A percentile compares a stretch with the other conserved stretches of the same genome.
Conservation (phyloP, 2,888 invertebrate genomes). For the Lithosia quadra region DNA sequence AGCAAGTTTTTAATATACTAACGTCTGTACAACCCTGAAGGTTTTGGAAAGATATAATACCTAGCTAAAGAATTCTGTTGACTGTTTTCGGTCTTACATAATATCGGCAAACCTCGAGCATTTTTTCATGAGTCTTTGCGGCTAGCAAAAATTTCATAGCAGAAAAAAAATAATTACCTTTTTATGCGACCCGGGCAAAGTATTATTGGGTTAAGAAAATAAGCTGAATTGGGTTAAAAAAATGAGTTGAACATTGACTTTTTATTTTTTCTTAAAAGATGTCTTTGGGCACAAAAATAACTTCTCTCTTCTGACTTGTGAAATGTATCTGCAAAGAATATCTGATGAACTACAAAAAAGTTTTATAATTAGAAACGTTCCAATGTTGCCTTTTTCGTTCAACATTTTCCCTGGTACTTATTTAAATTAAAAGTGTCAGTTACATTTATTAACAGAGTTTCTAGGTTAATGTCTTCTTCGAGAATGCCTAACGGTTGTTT, state of each 20-base stretch:
- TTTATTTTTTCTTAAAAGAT: not conserved
- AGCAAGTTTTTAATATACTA: too few species aligned
- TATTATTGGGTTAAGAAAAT: not conserved
- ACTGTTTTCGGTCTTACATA: not conserved
- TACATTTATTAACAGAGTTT: not conserved
- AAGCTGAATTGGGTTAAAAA: too few species aligned
- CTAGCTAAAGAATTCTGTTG: not conserved
- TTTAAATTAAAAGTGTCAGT: constrained; percentile 1
- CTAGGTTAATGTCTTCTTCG: not conserved
- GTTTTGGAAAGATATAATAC: too few species aligned
- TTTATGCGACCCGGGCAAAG: not conserved
- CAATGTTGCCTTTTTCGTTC: not conserved
- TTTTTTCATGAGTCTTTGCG: not conserved
- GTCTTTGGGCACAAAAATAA: not conserved
- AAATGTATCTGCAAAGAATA: not conserved
- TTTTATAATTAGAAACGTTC: constrained; percentile 3
- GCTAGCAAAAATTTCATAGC: not conserved
- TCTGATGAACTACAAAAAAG: not conserved
- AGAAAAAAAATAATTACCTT: not conserved
- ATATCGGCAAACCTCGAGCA: not conserved
- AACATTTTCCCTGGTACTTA: not conserved
- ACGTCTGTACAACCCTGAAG: too few species aligned
- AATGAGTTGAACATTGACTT: not conserved
- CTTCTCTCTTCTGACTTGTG: not conserved
- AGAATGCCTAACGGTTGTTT: not conserved